A percentile compares a stretch with the other conserved stretches of the same genome.
Evolutionary conservation across 2,113 vertebrate genomes (phyloP).

Genomic region (Chaetops frenatus): DNA sequence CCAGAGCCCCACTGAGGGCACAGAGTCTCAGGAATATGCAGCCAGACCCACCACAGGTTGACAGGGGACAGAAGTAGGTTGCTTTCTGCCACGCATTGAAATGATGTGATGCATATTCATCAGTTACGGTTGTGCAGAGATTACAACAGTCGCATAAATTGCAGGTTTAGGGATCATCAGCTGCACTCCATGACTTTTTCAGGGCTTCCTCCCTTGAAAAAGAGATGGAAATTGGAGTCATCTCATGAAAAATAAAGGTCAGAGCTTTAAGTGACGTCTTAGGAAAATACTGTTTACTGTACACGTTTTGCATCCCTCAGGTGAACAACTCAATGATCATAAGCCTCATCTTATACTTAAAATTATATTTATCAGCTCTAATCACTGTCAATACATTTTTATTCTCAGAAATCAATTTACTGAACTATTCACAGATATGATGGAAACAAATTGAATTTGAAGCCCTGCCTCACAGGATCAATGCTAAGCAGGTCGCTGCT

Average conservation of each 20-base stretch:
- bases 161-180: constrained; percentile 15
- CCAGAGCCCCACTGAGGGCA: neutral
- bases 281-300: neutral
- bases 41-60: neutral
- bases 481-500: neutral
- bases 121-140: neutral
- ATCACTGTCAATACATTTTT: neutral
- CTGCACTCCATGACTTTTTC: constrained; percentile 12
- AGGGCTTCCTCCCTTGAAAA: neutral
- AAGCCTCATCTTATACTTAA: neutral
- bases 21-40: neutral
- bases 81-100: constrained; percentile 2
- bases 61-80: constrained; percentile 46
- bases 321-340: neutral
- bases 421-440: neutral
- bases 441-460: constrained; percentile 20
- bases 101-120: constrained; percentile 55
- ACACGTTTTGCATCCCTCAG: neutral
- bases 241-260: neutral
- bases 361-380: neutral
- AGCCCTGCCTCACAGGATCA: neutral
- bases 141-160: constrained; percentile 22
- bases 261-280: neutral
- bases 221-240: neutral
- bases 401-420: constrained; percentile 8